A percentile compares a stretch with the other conserved stretches of the same genome.
These are phyloP conservation scores for Sebastes miniatus DNA, from an alignment of 2,797 vertebrate species.

Conservation along the genomic window DNA sequence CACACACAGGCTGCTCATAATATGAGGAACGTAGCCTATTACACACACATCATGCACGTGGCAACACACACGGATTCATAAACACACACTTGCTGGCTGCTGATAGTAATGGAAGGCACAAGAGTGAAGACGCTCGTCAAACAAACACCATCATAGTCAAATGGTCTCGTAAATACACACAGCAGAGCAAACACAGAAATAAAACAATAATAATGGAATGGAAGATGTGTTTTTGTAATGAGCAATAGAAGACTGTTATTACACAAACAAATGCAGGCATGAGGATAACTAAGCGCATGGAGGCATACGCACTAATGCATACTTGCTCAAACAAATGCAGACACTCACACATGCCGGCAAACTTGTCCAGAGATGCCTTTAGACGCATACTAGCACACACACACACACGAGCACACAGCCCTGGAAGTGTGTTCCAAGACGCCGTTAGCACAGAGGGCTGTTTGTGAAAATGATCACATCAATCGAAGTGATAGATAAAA, in stretches of 20 bases:
- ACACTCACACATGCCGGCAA: neutral
- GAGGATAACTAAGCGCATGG: constrained; percentile 14
- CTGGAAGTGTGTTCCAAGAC: constrained; percentile 63
- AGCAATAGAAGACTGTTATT: constrained; percentile 24
- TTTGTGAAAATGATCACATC: constrained; percentile 84
- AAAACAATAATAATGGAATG: constrained; percentile 39
- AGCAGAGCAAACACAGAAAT: constrained; percentile 32
- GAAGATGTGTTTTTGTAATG: constrained; percentile 45
- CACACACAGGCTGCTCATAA: constrained; percentile 1
- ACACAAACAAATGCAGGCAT: constrained; percentile 20
- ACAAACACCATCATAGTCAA: constrained; percentile 52
- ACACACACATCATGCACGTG: neutral
- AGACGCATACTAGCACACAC: neutral
- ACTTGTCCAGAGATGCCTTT: neutral
- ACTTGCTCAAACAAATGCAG: neutral
- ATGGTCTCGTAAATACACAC: constrained; percentile 55
- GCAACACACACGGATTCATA: constrained; percentile 13
- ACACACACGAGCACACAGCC: constrained; percentile 13
- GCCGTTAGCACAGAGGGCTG: constrained; percentile 69
- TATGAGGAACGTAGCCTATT: neutral
- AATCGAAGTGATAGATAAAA: constrained; percentile 86
- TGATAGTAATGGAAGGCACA: constrained; percentile 40
- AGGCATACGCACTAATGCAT: neutral
- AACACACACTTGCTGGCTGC: constrained; percentile 15
- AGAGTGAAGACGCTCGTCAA: constrained; percentile 48